Conservation (phyloP, 2,888 invertebrate genomes). For the Beris morrisii region DNA sequence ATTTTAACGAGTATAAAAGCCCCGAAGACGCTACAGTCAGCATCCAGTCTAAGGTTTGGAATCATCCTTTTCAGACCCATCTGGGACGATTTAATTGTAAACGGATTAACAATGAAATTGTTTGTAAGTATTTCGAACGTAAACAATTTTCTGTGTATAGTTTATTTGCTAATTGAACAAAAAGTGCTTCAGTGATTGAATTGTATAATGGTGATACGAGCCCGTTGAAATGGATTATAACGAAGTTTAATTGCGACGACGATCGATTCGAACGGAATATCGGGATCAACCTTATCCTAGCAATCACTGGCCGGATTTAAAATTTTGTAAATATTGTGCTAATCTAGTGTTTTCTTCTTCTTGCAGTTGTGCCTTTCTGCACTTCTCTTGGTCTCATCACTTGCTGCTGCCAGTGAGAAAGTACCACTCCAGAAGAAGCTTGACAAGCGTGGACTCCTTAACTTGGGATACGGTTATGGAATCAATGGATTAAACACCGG, state of each 20-base stretch:
- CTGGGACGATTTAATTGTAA: slow-evolving; percentile 25
- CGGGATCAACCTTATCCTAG: too few species aligned
- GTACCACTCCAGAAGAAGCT: slow-evolving; percentile 73
- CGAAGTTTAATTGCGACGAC: too few species aligned
- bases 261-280: too few species aligned
- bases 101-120: slow-evolving; percentile 28
- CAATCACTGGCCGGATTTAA: too few species aligned
- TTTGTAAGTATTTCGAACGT: slow-evolving; percentile 25
- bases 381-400: slow-evolving; percentile 71
- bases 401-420: slow-evolving; percentile 51
- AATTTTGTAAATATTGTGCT: background rate
- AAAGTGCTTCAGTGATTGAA: too few species aligned
- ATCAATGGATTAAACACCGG: slow-evolving; percentile 74
- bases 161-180: too few species aligned
- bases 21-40: slow-evolving; percentile 26
- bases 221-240: too few species aligned
- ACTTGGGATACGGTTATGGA: slow-evolving; percentile 79
- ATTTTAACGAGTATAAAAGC: slow-evolving; percentile 31
- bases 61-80: slow-evolving; percentile 32
- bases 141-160: background rate
- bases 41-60: slow-evolving; percentile 31
- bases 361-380: slow-evolving; percentile 71
- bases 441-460: slow-evolving; percentile 78
- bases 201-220: too few species aligned
- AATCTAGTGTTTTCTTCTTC: slow-evolving; percentile 11